A percentile compares a stretch with the other conserved stretches of the same genome.
Conservation (phyloP, 2,113 vertebrate genomes). For the Siniperca chuatsi region DNA sequence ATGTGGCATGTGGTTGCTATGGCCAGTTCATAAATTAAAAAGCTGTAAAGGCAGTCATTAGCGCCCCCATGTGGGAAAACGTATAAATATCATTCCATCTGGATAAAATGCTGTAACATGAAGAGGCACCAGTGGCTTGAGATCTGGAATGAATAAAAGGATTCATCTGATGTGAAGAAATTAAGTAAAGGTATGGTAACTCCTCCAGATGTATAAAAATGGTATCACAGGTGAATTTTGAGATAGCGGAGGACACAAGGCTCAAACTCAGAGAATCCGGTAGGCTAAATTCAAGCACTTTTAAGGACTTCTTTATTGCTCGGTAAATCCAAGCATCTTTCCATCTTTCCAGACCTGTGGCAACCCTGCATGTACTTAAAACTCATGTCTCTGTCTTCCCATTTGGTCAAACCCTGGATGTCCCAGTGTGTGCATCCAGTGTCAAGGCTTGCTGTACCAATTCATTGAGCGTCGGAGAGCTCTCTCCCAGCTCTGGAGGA, state of each 20-base stretch:
- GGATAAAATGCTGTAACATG: not conserved
- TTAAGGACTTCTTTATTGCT: no score
- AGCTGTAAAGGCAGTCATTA: slow-evolving; percentile 3
- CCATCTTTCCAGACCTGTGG: no score
- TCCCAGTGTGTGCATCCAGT: not conserved
- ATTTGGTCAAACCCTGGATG: not conserved
- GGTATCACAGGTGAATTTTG: no score
- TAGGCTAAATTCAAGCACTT: no score
- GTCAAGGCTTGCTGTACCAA: slow-evolving; percentile 88
- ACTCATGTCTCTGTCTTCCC: not conserved
- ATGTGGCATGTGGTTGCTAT: slow-evolving; percentile 44
- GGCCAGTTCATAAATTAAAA: slow-evolving; percentile 18
- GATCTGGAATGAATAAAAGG: slow-evolving; percentile 10
- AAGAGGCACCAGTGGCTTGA: slow-evolving; percentile 3
- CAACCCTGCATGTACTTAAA: not conserved
- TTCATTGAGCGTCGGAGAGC: slow-evolving; percentile 89
- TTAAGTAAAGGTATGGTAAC: not conserved
- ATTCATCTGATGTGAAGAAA: not conserved
- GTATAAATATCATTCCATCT: not conserved
- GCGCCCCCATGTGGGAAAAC: slow-evolving; percentile 50
- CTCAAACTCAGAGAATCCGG: no score
- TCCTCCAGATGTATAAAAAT: no score
- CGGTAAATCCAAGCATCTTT: no score
- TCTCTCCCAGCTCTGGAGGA: slow-evolving; percentile 90
- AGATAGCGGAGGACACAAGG: no score